Percentiles rank a stretch among this genome's conserved stretches.
Evolutionary conservation across 2,888 invertebrate genomes (phyloP).

Genomic region (Allophyes oxyacanthae): DNA sequence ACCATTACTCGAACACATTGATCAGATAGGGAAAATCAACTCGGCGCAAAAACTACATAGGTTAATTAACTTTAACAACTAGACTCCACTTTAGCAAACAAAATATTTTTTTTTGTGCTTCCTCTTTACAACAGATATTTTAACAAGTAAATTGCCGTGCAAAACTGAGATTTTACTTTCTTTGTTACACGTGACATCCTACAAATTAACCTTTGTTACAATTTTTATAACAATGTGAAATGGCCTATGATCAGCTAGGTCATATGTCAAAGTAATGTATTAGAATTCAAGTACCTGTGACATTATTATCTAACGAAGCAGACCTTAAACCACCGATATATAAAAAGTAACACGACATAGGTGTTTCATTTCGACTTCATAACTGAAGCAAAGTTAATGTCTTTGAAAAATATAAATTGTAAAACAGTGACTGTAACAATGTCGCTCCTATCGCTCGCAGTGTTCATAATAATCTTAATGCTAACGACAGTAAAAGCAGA

Average conservation of each 20-base stretch:
- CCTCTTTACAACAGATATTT: neutral
- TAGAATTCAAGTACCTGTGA: constrained; percentile 61
- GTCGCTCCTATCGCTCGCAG: constrained; percentile 74
- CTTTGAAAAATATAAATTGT: constrained; percentile 59
- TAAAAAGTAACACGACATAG: constrained; percentile 51
- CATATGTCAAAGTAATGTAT: constrained; percentile 83
- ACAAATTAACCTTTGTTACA: constrained; percentile 60
- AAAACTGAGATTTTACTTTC: constrained; percentile 53
- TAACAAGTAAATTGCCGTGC: constrained; percentile 9
- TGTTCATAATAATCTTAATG: constrained; percentile 71
- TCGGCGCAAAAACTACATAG: no score
- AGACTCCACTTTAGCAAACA: no score
- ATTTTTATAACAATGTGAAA: constrained; percentile 65
- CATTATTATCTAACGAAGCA: constrained; percentile 73
- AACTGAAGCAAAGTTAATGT: constrained; percentile 72
- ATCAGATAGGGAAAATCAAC: no score
- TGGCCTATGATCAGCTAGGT: constrained; percentile 80
- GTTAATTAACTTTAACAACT: no score
- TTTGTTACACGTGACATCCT: constrained; percentile 51
- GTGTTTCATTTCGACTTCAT: constrained; percentile 59
- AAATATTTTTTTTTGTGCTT: no score
- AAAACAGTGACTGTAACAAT: constrained; percentile 69
- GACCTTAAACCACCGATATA: constrained; percentile 75
- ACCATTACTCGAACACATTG: no score
- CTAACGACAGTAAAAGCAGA: constrained; percentile 71